These are phyloP conservation scores for Drosophila villosipedis DNA, from an alignment of 2,888 invertebrate genomes.

Conservation along the genomic window DNA sequence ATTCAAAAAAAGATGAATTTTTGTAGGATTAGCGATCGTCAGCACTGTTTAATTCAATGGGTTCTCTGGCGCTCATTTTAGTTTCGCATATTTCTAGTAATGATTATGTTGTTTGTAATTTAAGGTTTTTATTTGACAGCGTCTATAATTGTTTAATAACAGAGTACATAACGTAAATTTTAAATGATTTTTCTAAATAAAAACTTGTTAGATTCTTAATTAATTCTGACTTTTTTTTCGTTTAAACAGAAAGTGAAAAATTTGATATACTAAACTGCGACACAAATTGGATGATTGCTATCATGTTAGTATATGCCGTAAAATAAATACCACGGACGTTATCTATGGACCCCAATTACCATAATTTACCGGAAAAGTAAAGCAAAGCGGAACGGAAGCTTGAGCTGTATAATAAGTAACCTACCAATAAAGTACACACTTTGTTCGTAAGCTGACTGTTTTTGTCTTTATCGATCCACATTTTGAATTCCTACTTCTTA, in stretches of 20 bases:
- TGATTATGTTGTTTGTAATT: constrained; percentile 60
- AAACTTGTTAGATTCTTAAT: constrained; percentile 40
- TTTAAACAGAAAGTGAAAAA: constrained; percentile 36
- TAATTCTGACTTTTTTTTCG: constrained; percentile 28
- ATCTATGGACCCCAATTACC: constrained; percentile 22
- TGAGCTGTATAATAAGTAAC: background rate
- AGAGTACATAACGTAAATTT: constrained; percentile 66
- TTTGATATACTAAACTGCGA: constrained; percentile 37
- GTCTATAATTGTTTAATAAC: constrained; percentile 70
- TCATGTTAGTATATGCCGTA: constrained; percentile 1
- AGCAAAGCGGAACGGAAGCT: background rate
- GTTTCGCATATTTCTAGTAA: constrained; percentile 64
- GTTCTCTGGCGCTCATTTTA: constrained; percentile 62
- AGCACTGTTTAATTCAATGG: constrained; percentile 56
- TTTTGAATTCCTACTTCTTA: constrained; percentile 36
- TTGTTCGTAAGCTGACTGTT: constrained; percentile 9
- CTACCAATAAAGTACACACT: constrained; percentile 20
- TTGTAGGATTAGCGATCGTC: constrained; percentile 43
- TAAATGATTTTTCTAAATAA: constrained; percentile 57
- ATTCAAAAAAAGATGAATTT: constrained; percentile 31
- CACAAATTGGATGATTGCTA: constrained; percentile 19
- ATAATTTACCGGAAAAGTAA: background rate
- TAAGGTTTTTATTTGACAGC: constrained; percentile 74
- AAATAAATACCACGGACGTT: constrained; percentile 18
- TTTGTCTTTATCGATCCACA: constrained; percentile 9